phyloP scores from a whole-genome alignment of 2,888 invertebrate species.

The Drosophila borborema region DNA sequence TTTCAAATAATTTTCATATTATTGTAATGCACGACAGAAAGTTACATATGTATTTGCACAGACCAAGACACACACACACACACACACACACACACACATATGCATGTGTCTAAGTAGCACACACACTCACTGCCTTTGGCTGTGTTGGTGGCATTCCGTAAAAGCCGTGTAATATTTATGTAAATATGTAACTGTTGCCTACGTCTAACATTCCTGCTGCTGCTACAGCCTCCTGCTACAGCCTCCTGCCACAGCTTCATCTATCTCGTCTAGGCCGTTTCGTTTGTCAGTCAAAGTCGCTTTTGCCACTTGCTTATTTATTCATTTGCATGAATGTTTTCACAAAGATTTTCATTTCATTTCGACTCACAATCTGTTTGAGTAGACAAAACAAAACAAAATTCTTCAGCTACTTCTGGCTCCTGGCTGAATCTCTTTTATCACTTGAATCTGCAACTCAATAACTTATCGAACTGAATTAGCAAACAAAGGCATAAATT shows the following conservation, averaged over 20 bases:
- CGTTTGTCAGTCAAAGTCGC: slow-evolving; percentile 59
- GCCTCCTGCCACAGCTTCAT: neutral
- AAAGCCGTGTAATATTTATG: slow-evolving; percentile 75
- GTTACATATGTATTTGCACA: slow-evolving; percentile 19
- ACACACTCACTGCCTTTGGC: slow-evolving; percentile 1
- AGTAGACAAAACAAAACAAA: neutral
- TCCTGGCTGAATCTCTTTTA: neutral
- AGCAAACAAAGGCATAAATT: neutral
- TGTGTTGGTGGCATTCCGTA: slow-evolving; percentile 51
- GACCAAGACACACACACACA: neutral
- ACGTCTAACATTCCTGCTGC: neutral
- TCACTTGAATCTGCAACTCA: neutral
- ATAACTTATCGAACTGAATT: slow-evolving; percentile 3
- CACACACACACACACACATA: neutral
- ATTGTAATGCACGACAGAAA: slow-evolving; percentile 64
- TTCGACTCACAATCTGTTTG: slow-evolving; percentile 29
- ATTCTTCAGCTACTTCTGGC: neutral
- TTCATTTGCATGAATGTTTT: slow-evolving; percentile 77
- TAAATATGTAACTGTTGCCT: slow-evolving; percentile 69
- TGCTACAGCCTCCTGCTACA: neutral
- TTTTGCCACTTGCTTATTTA: slow-evolving; percentile 66
- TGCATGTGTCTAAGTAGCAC: neutral
- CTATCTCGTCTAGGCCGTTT: slow-evolving; percentile 1
- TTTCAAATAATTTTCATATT: slow-evolving; percentile 77
- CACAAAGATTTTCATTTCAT: slow-evolving; percentile 73